Evolutionary conservation across 92 coral and sea anemone species (phyloP), one percentile per base, ranked within the genome.

Genomic region (Epizoanthus rinbou): DNA sequence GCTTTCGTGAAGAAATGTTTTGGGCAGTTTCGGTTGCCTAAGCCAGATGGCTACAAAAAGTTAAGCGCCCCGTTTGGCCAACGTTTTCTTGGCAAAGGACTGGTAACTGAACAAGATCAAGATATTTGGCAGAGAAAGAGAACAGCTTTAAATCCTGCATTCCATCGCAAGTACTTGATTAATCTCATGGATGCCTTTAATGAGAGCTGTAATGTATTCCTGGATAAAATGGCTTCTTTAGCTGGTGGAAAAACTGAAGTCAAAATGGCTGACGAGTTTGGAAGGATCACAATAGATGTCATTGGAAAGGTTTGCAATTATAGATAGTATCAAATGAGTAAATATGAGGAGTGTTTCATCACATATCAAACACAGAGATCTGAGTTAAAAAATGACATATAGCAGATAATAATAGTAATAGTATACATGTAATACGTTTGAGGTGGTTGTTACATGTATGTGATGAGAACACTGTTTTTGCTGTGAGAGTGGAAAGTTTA

Each of bases 101-200:
- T 93, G 14, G 58, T 93, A 11, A 86, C 89, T 33, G 94, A 93
- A 45, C 16, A 80, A 13, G 89, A 91, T 60, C 86, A 88, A 50
- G 74, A 70, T 14, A 19, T 75, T 11, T 93, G 97, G 97, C 89
- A 79, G 19, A 88, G 83, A 8, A 89, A 90, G 75, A 82, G 94
- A 39, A 82, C 74, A 62, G 53, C 82, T 81, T 72, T 93, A 47
- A 93, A 93, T 86, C 94, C 94, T n/a, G n/a, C n/a, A n/a, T n/a
- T n/a, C n/a, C n/a, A n/a, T n/a, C n/a, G n/a, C n/a, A n/a, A n/a
- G n/a, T 88, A 86, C 25, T 75, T 93, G 37, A 80, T 83, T 85
- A 85, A 91, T 14, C 69, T 93, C 52, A 91, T 91, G 89, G 84
- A 81, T 18, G 81, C 89, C 13, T 93, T 93, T 45, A 93, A 93